These are phyloP conservation scores for Wasmannia auropunctata DNA, from an alignment of 1,140 invertebrate species.

Conservation along the genomic window DNA sequence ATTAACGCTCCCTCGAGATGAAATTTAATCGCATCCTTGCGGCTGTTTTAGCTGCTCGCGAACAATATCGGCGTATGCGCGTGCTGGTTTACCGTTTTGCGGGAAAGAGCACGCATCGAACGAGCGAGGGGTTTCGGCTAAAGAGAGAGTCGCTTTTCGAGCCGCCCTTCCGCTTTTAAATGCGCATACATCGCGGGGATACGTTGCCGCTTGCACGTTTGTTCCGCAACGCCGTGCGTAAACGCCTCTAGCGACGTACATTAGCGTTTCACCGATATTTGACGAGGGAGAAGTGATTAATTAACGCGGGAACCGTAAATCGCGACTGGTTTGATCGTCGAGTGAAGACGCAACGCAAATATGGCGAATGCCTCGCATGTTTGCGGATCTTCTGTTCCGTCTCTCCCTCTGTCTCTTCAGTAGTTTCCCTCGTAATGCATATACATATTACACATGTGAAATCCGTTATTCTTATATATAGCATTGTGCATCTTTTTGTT, in stretches of 20 bases:
- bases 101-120: neutral
- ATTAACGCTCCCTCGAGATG: conserved; percentile 35
- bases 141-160: neutral
- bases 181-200: neutral
- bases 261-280: conserved; percentile 39
- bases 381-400: neutral
- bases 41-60: conserved; percentile 33
- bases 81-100: conserved; percentile 21
- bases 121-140: neutral
- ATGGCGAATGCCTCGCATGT: neutral
- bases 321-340: neutral
- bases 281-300: conserved; percentile 25
- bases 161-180: conserved; percentile 14
- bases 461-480: neutral
- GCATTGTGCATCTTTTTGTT: neutral
- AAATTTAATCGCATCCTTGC: conserved; percentile 18
- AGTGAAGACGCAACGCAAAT: neutral
- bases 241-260: neutral
- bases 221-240: neutral
- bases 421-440: neutral
- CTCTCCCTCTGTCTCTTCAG: neutral
- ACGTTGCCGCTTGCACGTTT: neutral
- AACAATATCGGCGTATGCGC: neutral
- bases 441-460: neutral
- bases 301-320: conserved; percentile 24